These are phyloP conservation scores for Montifringilla adamsi DNA, from an alignment of 2,113 vertebrate species.

Conservation along the genomic window DNA sequence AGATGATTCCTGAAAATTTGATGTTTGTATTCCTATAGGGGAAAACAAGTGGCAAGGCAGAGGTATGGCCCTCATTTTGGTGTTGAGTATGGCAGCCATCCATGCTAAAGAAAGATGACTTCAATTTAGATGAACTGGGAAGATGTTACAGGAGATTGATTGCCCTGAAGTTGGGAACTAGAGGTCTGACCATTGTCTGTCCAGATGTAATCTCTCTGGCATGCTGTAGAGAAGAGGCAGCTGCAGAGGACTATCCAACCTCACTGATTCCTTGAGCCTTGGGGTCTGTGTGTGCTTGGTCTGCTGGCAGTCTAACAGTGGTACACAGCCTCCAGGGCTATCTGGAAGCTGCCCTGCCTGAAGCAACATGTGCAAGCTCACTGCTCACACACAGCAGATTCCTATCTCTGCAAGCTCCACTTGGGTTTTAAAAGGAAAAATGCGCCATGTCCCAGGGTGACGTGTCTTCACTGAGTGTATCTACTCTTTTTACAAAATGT, in stretches of 20 bases:
- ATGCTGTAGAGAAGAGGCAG: neutral
- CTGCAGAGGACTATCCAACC: neutral
- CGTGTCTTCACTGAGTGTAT: neutral
- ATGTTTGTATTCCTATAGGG: neutral
- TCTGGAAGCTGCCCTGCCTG: neutral
- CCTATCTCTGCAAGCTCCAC: too few species aligned
- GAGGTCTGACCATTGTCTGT: neutral
- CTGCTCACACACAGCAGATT: neutral
- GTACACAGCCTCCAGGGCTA: rapidly evolving
- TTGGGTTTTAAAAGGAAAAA: neutral
- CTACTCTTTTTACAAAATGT: neutral
- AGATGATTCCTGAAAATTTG: neutral
- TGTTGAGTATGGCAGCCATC: neutral
- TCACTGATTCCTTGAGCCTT: neutral
- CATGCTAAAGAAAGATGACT: neutral
- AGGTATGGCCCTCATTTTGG: neutral
- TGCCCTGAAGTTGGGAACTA: neutral
- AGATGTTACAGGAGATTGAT: neutral
- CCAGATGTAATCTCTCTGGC: neutral
- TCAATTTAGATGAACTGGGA: neutral
- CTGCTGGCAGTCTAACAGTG: rapidly evolving
- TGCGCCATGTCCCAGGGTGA: rapidly evolving
- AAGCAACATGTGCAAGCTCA: neutral
- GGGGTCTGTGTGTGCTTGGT: rapidly evolving
- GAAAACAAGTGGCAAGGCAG: neutral